Evolutionary conservation across 2,113 vertebrate genomes (phyloP).

Genomic region (Lagenorhynchus albirostris): DNA sequence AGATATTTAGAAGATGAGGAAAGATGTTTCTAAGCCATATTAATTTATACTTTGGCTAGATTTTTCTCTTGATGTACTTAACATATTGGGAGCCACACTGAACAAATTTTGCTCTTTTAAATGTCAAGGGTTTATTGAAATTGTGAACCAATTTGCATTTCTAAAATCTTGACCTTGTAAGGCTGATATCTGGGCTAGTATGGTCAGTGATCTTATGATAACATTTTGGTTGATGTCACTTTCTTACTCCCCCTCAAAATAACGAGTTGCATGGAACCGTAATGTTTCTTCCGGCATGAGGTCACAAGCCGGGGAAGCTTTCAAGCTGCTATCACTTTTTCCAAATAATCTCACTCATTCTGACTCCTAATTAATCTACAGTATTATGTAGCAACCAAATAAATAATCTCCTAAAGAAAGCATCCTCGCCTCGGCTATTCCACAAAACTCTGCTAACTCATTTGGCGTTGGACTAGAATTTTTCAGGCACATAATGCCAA

Average conservation of each 20-base stretch:
- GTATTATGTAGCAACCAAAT: constrained; percentile 73
- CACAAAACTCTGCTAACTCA: constrained; percentile 65
- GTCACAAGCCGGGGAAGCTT: constrained; percentile 31
- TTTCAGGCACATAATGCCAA: neutral
- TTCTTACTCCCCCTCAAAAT: constrained; percentile 46
- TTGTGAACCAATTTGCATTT: constrained; percentile 3
- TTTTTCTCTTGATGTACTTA: constrained; percentile 3
- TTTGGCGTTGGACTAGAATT: constrained; percentile 18
- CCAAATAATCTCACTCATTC: constrained; percentile 53
- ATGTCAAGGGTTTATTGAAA: constrained; percentile 7
- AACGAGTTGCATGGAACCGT: neutral
- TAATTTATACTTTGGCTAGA: constrained; percentile 16
- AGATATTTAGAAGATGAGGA: neutral
- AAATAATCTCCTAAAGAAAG: constrained; percentile 56
- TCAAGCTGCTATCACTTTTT: constrained; percentile 61
- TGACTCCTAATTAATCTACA: constrained; percentile 55
- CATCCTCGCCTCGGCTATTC: constrained; percentile 40
- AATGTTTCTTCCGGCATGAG: constrained; percentile 38
- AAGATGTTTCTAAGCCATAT: neutral
- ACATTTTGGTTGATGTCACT: constrained; percentile 48
- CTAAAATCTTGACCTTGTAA: constrained; percentile 42
- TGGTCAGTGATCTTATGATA: constrained; percentile 24
- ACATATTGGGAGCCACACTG: neutral
- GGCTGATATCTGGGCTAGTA: constrained; percentile 21
- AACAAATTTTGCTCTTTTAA: neutral